Percentiles rank a stretch among this genome's conserved stretches.
Conservation (phyloP, 2,888 invertebrate genomes). For the Hydropsyche betteni region DNA sequence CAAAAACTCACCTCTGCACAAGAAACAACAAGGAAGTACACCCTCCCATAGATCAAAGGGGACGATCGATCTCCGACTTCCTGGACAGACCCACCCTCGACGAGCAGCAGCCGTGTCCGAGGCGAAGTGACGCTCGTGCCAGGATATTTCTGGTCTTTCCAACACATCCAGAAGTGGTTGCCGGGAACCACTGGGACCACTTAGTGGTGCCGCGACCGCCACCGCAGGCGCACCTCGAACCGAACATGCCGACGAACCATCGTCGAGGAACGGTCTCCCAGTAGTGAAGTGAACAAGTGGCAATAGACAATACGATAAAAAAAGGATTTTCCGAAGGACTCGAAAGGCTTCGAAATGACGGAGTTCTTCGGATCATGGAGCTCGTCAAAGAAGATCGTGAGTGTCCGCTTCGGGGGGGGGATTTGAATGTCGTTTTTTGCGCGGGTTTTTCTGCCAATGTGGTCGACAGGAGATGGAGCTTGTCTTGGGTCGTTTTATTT, state of each 20-base stretch:
- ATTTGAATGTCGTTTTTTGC: too few species aligned
- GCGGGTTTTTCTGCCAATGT: too few species aligned
- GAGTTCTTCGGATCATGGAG: conserved; percentile 65
- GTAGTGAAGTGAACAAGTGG: conserved; percentile 9
- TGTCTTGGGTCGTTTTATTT: too few species aligned
- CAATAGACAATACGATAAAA: background rate
- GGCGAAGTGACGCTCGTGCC: background rate
- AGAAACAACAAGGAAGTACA: background rate
- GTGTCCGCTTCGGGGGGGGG: background rate
- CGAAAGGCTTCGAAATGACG: conserved; percentile 57
- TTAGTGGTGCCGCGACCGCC: conserved; percentile 44
- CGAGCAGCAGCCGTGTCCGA: too few species aligned
- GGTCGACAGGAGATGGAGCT: too few species aligned
- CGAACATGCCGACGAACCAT: background rate
- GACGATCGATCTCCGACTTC: conserved; percentile 4
- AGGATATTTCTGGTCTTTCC: conserved; percentile 47
- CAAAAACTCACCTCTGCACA: too few species aligned
- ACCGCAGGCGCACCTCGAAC: conserved; percentile 25
- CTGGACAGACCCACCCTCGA: background rate
- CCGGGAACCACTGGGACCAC: conserved; percentile 32
- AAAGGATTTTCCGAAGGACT: background rate
- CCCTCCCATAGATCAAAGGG: background rate
- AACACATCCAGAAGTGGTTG: conserved; percentile 38
- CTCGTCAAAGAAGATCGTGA: conserved; percentile 48
- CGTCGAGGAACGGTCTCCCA: background rate